phyloP scores from a whole-genome alignment of 2,888 invertebrate genomes.

The Brachycybe producta region DNA sequence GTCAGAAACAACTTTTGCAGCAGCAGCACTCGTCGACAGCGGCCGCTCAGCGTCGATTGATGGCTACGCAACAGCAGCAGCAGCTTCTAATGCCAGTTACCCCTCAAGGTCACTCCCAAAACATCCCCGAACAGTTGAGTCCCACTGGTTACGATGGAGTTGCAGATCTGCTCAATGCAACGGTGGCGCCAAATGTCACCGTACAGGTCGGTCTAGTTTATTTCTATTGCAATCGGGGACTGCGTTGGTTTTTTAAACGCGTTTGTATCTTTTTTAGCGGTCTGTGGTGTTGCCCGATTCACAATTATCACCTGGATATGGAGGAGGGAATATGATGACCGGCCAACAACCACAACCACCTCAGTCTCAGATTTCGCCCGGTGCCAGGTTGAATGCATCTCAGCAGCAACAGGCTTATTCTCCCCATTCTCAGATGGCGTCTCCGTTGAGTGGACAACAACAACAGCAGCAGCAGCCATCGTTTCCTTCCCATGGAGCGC shows the following conservation, averaged over 20 bases:
- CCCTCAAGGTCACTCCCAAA: constrained; percentile 52
- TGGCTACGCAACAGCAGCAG: constrained; percentile 47
- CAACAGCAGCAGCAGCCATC: constrained; percentile 18
- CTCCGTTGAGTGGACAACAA: constrained; percentile 33
- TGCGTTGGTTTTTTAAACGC: no score
- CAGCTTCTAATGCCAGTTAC: constrained; percentile 51
- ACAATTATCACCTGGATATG: constrained; percentile 51
- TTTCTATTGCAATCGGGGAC: no score
- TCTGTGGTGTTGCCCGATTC: constrained; percentile 41
- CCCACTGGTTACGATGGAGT: constrained; percentile 44
- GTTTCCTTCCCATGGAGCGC: constrained; percentile 15
- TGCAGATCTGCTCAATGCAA: constrained; percentile 68
- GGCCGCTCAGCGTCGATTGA: constrained; percentile 14
- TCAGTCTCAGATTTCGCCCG: constrained; percentile 28
- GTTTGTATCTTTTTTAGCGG: constrained; percentile 32
- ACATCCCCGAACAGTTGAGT: constrained; percentile 37
- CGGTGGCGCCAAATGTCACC: constrained; percentile 79
- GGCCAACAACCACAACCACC: constrained; percentile 30
- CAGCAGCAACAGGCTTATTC: constrained; percentile 33
- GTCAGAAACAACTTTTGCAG: constrained; percentile 21
- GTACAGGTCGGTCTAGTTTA: constrained; percentile 44
- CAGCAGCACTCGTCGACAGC: no score
- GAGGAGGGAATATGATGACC: constrained; percentile 37
- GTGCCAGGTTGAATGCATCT: constrained; percentile 27
- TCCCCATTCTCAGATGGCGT: constrained; percentile 45